Evolutionary conservation across 37 sponge, comb jelly and placozoan genomes (phyloP), one percentile per base, ranked within the genome.

Genomic region (Crambe crambe): DNA sequence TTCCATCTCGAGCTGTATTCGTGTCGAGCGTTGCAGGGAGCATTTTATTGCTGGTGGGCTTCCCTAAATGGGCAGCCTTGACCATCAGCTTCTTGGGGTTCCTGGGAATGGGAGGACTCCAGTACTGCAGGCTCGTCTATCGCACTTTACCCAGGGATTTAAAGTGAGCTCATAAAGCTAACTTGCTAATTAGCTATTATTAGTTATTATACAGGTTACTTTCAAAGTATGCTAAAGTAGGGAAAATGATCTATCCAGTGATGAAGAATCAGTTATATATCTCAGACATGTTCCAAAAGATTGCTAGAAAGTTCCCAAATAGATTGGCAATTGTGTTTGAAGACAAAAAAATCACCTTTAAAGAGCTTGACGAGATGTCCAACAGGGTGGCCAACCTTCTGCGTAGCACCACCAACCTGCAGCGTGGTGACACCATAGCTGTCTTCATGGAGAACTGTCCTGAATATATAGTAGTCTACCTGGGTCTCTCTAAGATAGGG

Each of bases 401-500:
- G 43, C 42, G 29, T 2, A 47, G 51, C 27, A 27, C 54, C 66
- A 43, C 66, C 66, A 89, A 86, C 10, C 66, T 93, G 23, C 59
- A 80, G 32, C 64, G 41, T 42, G 94, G 94, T 4, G 97, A 96
- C 67, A 59, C 82, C 20, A 80, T 93, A 15, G 93, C 91, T 18
- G 32, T 96, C 40, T 84, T 87, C 39, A 86, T 92, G 88, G 85
- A 87, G 70, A 93, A 93, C 75, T 88, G 83, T 44, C 97, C 91
- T 2, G 90, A 96, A 42, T 96, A 80, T 68, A 26, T 93, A 4
- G 86, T 73, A 2, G 27, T 85, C 2, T 74, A 36, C 59, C 56
- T 96, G 37, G 97, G 89, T 18, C 75, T 93, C 20, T 83, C 87
- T n/a, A 90, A 96, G 83, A 76, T 96, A 26, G 97, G 97, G 6